phyloP scores from a whole-genome alignment of 2,113 vertebrate species.

The Sebastes fasciatus region DNA sequence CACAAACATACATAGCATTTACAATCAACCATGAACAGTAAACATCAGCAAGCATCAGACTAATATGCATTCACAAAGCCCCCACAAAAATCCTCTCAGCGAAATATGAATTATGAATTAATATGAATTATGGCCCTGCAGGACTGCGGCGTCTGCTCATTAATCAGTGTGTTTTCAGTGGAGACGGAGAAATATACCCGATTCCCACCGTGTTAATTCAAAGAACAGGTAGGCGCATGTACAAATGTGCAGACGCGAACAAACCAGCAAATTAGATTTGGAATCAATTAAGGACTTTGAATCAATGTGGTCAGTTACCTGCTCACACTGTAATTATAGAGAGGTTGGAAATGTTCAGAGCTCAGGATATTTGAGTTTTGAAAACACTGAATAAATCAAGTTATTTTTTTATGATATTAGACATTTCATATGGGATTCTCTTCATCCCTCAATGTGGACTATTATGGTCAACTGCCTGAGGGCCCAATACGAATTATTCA shows the following conservation, averaged over 20 bases:
- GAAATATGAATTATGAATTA: constrained; percentile 75
- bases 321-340: background rate
- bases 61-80: constrained; percentile 64
- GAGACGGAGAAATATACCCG: constrained; percentile 29
- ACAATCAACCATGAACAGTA: constrained; percentile 50
- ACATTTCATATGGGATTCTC: background rate
- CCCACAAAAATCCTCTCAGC: constrained; percentile 53
- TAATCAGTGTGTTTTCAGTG: constrained; percentile 68
- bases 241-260: constrained; percentile 20
- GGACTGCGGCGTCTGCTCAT: constrained; percentile 58
- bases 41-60: constrained; percentile 50
- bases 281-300: constrained; percentile 22
- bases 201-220: constrained; percentile 16
- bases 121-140: constrained; percentile 72
- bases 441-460: background rate
- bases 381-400: constrained; percentile 7
- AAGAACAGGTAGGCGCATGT: constrained; percentile 35
- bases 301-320: background rate
- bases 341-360: background rate
- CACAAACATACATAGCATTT: constrained; percentile 9
- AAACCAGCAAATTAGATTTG: constrained; percentile 26
- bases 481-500: too few species aligned
- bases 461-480: background rate
- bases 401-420: background rate
- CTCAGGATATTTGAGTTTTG: background rate